A percentile compares a stretch with the other conserved stretches of the same genome.
phyloP scores from a whole-genome alignment of 1,140 invertebrate species.

The Leptonema lineaticorne region DNA sequence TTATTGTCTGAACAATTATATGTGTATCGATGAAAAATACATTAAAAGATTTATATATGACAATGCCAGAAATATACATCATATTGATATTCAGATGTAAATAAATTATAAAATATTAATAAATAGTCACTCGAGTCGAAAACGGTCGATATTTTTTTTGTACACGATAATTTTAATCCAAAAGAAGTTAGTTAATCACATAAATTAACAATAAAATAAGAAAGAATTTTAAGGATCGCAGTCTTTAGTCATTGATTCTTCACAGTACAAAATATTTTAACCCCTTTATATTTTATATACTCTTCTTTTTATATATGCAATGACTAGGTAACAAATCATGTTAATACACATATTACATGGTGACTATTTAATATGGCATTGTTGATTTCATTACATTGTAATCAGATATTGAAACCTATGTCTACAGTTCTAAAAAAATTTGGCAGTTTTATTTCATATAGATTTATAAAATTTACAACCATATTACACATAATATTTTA shows the following conservation, averaged over 20 bases:
- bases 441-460: conserved; percentile 28
- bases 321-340: conserved; percentile 21
- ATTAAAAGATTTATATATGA: too few species aligned
- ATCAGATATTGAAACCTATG: conserved; percentile 13
- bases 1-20: too few species aligned
- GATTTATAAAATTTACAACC: conserved; percentile 26
- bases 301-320: conserved; percentile 19
- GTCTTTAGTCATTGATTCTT: conserved; percentile 19
- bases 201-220: too few species aligned
- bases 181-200: too few species aligned
- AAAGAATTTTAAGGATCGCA: conserved; percentile 7
- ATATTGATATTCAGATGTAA: background rate
- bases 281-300: too few species aligned
- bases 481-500: too few species aligned
- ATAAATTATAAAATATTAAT: background rate
- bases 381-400: too few species aligned
- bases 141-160: too few species aligned
- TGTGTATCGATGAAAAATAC: too few species aligned
- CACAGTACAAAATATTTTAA: background rate
- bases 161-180: too few species aligned
- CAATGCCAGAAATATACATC: too few species aligned
- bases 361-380: conserved; percentile 21
- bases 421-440: conserved; percentile 23
- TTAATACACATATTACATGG: background rate
- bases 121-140: too few species aligned